Conservation (phyloP, 1,140 invertebrate species). For the Chelonus insularis region DNA sequence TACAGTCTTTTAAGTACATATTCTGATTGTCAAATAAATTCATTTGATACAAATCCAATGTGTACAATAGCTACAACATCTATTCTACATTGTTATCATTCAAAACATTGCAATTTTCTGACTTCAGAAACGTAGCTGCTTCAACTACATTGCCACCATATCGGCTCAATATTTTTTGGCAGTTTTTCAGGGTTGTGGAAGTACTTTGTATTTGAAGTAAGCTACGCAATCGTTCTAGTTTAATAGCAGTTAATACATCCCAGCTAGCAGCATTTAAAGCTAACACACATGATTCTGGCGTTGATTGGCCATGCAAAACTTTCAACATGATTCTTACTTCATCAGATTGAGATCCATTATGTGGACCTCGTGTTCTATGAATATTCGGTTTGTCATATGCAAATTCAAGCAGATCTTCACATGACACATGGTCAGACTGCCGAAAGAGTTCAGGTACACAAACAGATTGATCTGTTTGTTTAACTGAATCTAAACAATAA, state of each 20-base stretch:
- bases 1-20: too few relatives aligned
- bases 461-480: too few relatives aligned
- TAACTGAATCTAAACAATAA: too few relatives aligned
- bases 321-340: slow-evolving; percentile 91
- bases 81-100: too few relatives aligned
- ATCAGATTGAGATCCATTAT: slow-evolving; percentile 82
- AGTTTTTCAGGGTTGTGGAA: slow-evolving; percentile 51
- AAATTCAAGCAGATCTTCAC: slow-evolving; percentile 90
- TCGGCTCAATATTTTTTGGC: slow-evolving; percentile 52
- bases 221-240: slow-evolving; percentile 77
- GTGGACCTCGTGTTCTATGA: slow-evolving; percentile 66
- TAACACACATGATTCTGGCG: slow-evolving; percentile 75
- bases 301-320: slow-evolving; percentile 81
- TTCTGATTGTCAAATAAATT: too few relatives aligned
- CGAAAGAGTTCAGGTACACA: slow-evolving; percentile 45
- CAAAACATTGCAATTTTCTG: too few relatives aligned
- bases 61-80: too few relatives aligned
- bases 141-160: slow-evolving; percentile 54
- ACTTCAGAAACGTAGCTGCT: slow-evolving; percentile 45
- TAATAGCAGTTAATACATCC: slow-evolving; percentile 89
- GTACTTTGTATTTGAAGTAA: slow-evolving; percentile 60
- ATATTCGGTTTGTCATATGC: slow-evolving; percentile 79
- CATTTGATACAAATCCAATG: too few relatives aligned
- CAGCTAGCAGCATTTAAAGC: slow-evolving; percentile 83
- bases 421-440: slow-evolving; percentile 81